Evolutionary conservation across 2,888 invertebrate genomes (phyloP), one percentile per base, ranked within the genome.

Genomic region (Mechanitis mazaeus): DNA sequence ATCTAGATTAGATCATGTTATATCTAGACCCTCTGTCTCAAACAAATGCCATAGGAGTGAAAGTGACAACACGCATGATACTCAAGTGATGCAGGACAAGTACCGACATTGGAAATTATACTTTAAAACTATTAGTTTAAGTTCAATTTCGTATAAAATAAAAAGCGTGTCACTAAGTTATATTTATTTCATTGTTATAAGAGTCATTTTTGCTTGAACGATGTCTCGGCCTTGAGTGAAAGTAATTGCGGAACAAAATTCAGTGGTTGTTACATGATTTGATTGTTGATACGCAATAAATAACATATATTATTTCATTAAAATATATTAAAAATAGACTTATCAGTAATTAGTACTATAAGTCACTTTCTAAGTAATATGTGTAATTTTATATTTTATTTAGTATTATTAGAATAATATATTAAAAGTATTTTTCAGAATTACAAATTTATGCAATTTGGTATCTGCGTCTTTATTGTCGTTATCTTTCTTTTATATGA

Each of bases 161-260:
- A 33, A 47, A 56, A 12, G 9, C 35, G 45, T 28, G 9, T 55
- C 11, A 47, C 45, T 59, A 46, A 6, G 33, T 50, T 7, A 45
- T 38, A 53, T 55, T 57, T 66, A 66, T 61, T 42, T 4, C 20
- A 20, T 54, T 28, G 38, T 3, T 20, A 64, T 66, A 66, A 59
- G 54, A 59, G 35, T 45, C 53, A 61, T 45, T 57, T 61, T 61
- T n/a, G 45, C 20, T 54, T 58, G 64, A 12, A 35, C 42, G 54
- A 55, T 45, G 38, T 54, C 56, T 81, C 83, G 85, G 84, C 86
- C 83, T 83, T 83, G 80, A 76, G 87, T 79, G 87, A 87, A 87
- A 87, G 87, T 84, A 62, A 67, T 63, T 58, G 60, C 65, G 73
- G 65, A 65, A 64, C 60, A 60, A 57, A 61, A 42, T 42, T 47